Conservation (phyloP, 2,113 vertebrate genomes). For the Anoplopoma fimbria region DNA sequence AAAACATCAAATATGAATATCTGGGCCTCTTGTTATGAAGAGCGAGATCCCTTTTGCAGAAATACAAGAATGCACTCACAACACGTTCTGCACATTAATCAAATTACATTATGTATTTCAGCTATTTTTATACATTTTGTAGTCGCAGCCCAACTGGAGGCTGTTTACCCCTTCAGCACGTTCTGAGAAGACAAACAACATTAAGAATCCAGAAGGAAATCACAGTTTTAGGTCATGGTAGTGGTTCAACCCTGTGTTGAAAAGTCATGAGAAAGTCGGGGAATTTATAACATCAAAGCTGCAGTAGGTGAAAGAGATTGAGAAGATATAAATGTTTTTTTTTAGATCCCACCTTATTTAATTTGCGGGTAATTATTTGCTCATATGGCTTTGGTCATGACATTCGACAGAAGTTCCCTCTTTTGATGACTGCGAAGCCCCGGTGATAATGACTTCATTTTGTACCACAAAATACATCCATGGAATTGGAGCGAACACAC, state of each 20-base stretch:
- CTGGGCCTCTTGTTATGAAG: background rate
- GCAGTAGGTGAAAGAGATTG: background rate
- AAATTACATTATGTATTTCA: background rate
- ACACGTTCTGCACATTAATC: background rate
- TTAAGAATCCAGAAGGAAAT: background rate
- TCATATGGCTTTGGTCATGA: background rate
- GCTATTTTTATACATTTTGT: background rate
- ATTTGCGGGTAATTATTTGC: background rate
- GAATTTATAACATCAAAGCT: background rate
- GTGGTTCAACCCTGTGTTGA: background rate
- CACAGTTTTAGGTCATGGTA: background rate
- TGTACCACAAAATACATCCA: background rate
- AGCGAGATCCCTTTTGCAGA: background rate
- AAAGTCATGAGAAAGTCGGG: background rate
- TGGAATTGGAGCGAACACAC: slow-evolving; percentile 17
- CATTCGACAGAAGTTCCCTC: background rate
- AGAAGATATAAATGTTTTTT: background rate
- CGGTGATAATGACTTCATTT: slow-evolving; percentile 28
- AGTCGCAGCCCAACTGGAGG: background rate
- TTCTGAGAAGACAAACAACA: background rate
- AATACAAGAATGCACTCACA: background rate
- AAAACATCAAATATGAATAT: background rate
- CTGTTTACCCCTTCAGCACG: background rate
- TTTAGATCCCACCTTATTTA: background rate
- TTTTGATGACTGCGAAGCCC: background rate